Base-by-base conservation (phyloP, 2,888 invertebrate species). In the Panopea generosa region DNA sequence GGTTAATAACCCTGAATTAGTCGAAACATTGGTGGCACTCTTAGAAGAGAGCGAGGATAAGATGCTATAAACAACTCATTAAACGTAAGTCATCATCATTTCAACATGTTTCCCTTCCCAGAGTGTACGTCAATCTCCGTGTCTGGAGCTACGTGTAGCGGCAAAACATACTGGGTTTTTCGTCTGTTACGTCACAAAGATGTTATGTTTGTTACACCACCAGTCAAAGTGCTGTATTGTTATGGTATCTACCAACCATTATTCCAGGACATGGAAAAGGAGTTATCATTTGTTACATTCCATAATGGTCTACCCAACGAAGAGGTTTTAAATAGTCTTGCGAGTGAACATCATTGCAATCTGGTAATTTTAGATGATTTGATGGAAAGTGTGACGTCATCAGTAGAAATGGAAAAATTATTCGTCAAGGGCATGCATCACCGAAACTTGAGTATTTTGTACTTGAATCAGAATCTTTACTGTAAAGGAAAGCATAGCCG, bases 351-450 rank as follows among this genome's bases (percentile, higher is more conserved):
- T 26, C n/a, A 22, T 18, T 73, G 66, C 59, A 66, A 71, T 60
- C 20, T 74, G 20, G 68, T 74, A 0, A 33, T 74, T 18, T 20
- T 73, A 27, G 77, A 81, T 26, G 74, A 76, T 43, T 29, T 66
- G 16, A 70, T 69, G 67, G 67, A 67, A 27, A 24, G 40, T 18
- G 77, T 77, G 72, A 77, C 73, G 57, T 56, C 77, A 69, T 77
- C 77, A 1, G 3, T 38, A 1, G 77, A 67, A 18, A 72, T 77
- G 77, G 77, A 72, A 55, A 40, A 49, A 9, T 45, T 78, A 29
- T 71, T 72, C 40, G 76, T 73, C 1, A 73, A 77, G 60, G 69
- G 79, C 4, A 60, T 71, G 66, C 79, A 80, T 24, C 75, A 80
- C 53, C 65, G 60, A 16, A 50, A 72, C 27, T 26, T 75, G 24